Conservation (phyloP, 1,140 invertebrate species). For the Ceratosolen fusciceps region DNA sequence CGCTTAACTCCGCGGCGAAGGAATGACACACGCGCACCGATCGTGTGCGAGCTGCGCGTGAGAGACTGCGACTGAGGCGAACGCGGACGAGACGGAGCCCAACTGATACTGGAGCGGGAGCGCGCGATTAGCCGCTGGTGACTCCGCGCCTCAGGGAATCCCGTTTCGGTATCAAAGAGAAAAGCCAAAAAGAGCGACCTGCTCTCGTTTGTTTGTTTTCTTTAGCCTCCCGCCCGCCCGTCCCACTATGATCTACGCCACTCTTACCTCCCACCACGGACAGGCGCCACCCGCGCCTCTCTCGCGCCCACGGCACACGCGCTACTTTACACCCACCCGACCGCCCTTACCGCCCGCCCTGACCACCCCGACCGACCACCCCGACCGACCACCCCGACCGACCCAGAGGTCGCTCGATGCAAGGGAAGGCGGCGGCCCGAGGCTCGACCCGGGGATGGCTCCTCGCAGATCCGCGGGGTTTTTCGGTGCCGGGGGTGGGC, state of each 20-base stretch:
- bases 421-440: too few species aligned
- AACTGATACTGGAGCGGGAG: conserved; percentile 20
- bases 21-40: conserved; percentile 21
- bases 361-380: too few species aligned
- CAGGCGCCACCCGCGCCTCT: too few species aligned
- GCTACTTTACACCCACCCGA: too few species aligned
- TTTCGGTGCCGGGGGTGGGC: not conserved
- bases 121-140: conserved; percentile 18
- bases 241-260: not conserved
- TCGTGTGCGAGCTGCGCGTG: conserved; percentile 15
- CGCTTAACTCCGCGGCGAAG: conserved; percentile 7
- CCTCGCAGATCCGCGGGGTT: not conserved
- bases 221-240: not conserved
- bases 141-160: conserved; percentile 22
- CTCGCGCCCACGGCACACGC: too few species aligned
- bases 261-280: too few species aligned
- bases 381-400: too few species aligned
- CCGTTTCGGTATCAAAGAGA: conserved; percentile 6
- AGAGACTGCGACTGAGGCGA: conserved; percentile 19
- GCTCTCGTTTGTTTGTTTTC: conserved; percentile 22
- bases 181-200: conserved; percentile 17
- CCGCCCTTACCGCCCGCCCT: too few species aligned
- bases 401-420: too few species aligned
- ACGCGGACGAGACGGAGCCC: conserved; percentile 7
- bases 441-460: too few species aligned